These are phyloP conservation scores for Lacerta agilis DNA, from an alignment of 2,797 vertebrate species.

Conservation along the genomic window DNA sequence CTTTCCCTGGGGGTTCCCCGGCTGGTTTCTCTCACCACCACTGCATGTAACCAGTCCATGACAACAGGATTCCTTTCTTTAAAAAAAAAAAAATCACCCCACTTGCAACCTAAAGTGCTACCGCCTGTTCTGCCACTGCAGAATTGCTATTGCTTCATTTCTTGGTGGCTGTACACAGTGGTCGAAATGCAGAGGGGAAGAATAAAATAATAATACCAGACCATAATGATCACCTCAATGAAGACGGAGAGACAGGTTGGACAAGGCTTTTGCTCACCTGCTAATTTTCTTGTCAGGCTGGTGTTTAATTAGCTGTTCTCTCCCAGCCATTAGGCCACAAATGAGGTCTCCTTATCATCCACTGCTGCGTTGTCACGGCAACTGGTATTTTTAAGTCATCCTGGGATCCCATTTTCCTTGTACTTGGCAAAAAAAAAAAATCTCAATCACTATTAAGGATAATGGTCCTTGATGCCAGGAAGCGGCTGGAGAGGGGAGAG, in stretches of 20 bases:
- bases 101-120: too few species aligned
- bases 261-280: background rate
- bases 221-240: background rate
- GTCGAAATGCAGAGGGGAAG: background rate
- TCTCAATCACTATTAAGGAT: background rate
- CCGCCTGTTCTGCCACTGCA: background rate
- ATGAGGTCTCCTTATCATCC: background rate
- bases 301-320: slow-evolving; percentile 19
- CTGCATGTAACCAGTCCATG: too few species aligned
- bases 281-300: slow-evolving; percentile 22
- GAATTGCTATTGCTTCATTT: background rate
- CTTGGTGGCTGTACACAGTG: too few species aligned
- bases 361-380: slow-evolving; percentile 28
- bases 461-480: background rate
- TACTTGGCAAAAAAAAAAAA: background rate
- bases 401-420: background rate
- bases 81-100: background rate
- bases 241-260: background rate
- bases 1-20: background rate
- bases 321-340: slow-evolving; percentile 18
- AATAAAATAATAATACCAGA: background rate
- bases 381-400: slow-evolving; percentile 25
- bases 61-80: background rate
- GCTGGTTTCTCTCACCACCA: background rate
- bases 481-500: background rate